Evolutionary conservation across 1,140 invertebrate genomes (phyloP), one percentile per base, ranked within the genome.

Genomic region (Armadillidium nasatum): DNA sequence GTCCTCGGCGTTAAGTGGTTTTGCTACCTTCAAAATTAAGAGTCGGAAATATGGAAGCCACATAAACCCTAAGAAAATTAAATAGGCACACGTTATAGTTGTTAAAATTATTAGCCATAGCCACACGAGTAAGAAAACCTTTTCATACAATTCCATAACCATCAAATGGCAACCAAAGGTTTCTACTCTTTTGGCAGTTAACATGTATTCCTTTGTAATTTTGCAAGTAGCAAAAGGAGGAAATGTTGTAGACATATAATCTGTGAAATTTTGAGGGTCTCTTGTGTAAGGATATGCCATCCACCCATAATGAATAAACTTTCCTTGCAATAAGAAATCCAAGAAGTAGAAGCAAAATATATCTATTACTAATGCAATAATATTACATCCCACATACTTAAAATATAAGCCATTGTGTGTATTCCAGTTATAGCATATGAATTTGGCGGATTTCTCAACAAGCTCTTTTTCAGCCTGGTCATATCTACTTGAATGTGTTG

Each of bases 351-450:
- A 75, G n/a, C 73, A 75, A 67, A 75, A 75, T 11, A 75, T 75
- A 44, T 75, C 73, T 21, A 75, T 54, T 7, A 75, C 13, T 19
- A 75, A 60, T n/a, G 73, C 73, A 44, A 75, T 75, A 67, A 75
- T 44, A 67, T 75, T 75, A 68, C 73, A 75, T 15, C 54, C 73
- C 21, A 75, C 22, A 44, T 60, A 75, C 33, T 75, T 75, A 22
- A 75, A 75, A 54, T 75, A 75, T n/a, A 75, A 67, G 60, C 73
- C 73, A 67, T 75, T 75, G 66, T 75, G 73, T 33, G 73, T 75
- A 45, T 75, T 75, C 33, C 44, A 54, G 66, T 75, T 75, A n/a
- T 60, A 44, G 13, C n/a, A 23, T 33, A 75, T 75, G 21, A 22
- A 75, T 15, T 67, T 46, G n/a, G 66, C 73, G 44, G 73, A 50